Conservation (phyloP, 2,113 vertebrate species). For the Macrotus californicus region DNA sequence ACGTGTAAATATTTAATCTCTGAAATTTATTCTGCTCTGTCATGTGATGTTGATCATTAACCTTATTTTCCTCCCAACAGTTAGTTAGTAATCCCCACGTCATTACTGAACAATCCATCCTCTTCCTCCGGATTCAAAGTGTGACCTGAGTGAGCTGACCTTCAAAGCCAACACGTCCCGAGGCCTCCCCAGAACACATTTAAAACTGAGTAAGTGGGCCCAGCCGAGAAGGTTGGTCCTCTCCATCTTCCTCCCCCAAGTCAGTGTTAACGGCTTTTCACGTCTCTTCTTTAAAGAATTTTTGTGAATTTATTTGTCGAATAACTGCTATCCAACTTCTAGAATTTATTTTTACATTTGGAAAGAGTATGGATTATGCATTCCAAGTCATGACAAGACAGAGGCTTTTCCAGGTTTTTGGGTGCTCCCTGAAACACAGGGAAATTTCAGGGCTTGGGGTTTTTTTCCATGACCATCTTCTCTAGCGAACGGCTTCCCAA, state of each 20-base stretch:
- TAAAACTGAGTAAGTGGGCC: not conserved
- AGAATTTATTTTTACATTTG: not conserved
- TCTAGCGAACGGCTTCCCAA: not conserved
- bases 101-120: not conserved
- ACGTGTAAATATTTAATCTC: constrained; percentile 66
- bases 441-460: not conserved
- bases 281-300: not conserved
- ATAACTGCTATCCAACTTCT: not conserved
- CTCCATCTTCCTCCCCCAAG: no score
- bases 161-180: not conserved
- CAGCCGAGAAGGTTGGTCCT: not conserved
- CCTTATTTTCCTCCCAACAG: constrained; percentile 40
- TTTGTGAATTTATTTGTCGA: not conserved
- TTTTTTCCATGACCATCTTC: not conserved
- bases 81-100: constrained; percentile 25
- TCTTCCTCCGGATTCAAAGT: not conserved
- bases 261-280: not conserved
- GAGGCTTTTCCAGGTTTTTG: not conserved
- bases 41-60: constrained; percentile 49
- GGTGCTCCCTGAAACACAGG: fast-evolving
- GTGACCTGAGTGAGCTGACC: not conserved
- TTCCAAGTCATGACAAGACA: not conserved
- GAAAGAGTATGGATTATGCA: not conserved
- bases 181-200: not conserved
- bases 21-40: constrained; percentile 43